phyloP scores from a whole-genome alignment of 2,888 invertebrate species.

The Ephialtes manifestator region DNA sequence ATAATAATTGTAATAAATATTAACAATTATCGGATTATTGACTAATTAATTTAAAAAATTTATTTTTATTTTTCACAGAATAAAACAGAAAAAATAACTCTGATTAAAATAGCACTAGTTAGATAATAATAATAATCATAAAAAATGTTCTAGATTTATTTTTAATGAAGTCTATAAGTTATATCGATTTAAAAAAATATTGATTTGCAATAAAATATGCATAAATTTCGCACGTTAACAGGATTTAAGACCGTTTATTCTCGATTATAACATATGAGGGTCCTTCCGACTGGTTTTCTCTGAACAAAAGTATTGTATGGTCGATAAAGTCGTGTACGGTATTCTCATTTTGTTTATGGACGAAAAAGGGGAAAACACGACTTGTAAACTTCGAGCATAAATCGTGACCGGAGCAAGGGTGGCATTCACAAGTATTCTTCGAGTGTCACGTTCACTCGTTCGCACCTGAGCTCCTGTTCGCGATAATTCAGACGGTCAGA shows the following conservation, averaged over 20 bases:
- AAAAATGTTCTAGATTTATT: too few relatives aligned
- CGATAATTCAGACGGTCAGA: constrained; percentile 16
- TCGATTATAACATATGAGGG: not conserved
- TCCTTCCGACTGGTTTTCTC: not conserved
- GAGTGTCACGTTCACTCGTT: constrained; percentile 50
- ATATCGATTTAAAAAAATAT: not conserved
- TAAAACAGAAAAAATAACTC: too few relatives aligned
- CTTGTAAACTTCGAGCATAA: constrained; percentile 44
- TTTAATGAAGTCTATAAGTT: too few relatives aligned
- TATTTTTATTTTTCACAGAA: not conserved
- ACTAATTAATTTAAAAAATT: not conserved
- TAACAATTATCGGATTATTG: not conserved
- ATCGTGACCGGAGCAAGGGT: constrained; percentile 12
- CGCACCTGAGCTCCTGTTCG: constrained; percentile 40
- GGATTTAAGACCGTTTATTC: not conserved
- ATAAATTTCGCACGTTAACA: not conserved
- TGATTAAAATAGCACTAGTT: too few relatives aligned
- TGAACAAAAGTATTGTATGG: not conserved
- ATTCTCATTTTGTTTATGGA: constrained; percentile 36
- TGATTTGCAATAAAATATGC: not conserved
- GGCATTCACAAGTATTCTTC: constrained; percentile 45
- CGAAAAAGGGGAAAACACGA: constrained; percentile 22
- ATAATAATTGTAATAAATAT: not conserved
- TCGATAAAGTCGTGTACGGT: not conserved
- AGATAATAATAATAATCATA: too few relatives aligned